These are phyloP conservation scores for Tetragonula clypearis DNA, from an alignment of 1,140 invertebrate species.

Conservation along the genomic window DNA sequence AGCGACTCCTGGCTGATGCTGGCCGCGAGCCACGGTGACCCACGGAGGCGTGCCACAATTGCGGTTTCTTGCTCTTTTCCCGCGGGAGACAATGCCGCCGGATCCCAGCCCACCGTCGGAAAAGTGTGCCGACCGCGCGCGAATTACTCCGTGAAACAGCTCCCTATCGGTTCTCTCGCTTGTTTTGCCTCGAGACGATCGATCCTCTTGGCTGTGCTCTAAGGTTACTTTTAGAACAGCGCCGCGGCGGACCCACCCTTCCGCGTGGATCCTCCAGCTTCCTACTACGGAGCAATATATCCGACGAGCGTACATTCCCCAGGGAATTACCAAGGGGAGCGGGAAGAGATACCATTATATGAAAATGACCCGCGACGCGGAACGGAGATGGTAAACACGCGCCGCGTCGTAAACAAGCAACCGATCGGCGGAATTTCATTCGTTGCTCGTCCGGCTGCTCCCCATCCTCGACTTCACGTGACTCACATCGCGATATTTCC, in stretches of 20 bases:
- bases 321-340: not conserved
- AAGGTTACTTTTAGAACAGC: constrained; percentile 8
- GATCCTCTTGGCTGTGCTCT: constrained; percentile 19
- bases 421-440: constrained; percentile 19
- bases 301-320: not conserved
- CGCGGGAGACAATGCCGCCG: constrained; percentile 42
- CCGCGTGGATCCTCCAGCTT: too few relatives aligned
- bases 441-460: not conserved
- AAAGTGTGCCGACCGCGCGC: constrained; percentile 40
- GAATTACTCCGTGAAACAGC: constrained; percentile 40
- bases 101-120: constrained; percentile 29
- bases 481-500: not conserved
- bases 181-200: constrained; percentile 19
- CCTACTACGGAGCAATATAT: not conserved
- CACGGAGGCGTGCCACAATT: constrained; percentile 41
- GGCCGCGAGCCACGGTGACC: constrained; percentile 46
- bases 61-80: constrained; percentile 54
- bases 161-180: constrained; percentile 30
- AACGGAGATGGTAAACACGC: not conserved
- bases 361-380: too few relatives aligned
- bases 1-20: constrained; percentile 62
- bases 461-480: not conserved
- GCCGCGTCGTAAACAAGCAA: constrained; percentile 11
- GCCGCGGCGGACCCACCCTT: too few relatives aligned
- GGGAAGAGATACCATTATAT: not conserved